Conservation (phyloP, 2,797 vertebrate species). For the Coregonus ussuriensis region DNA sequence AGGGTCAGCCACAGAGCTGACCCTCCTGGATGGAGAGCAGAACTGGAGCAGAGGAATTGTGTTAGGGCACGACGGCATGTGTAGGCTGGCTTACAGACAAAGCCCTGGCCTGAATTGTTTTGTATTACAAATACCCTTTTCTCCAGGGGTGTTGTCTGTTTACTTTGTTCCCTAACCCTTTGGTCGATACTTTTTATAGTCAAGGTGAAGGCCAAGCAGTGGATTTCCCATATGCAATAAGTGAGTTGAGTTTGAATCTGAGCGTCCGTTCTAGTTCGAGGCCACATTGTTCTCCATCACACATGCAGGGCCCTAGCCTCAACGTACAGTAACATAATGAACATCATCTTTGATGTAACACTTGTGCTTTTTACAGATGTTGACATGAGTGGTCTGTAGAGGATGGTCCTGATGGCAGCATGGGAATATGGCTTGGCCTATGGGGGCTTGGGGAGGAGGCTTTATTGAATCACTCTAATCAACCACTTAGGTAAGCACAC, state of each 20-base stretch:
- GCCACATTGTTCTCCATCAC: conserved; percentile 35
- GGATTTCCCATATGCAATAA: conserved; percentile 25
- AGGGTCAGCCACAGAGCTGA: no score
- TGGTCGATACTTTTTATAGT: conserved; percentile 22
- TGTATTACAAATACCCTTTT: neutral
- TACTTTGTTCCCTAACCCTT: conserved; percentile 20
- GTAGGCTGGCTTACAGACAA: conserved; percentile 39
- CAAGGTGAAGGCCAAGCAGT: conserved; percentile 19
- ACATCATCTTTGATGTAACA: conserved; percentile 22
- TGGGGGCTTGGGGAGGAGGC: conserved; percentile 4
- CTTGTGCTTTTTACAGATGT: conserved; percentile 51
- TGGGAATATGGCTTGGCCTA: conserved; percentile 54
- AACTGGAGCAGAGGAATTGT: no score
- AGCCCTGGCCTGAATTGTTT: conserved; percentile 9
- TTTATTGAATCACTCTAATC: conserved; percentile 55
- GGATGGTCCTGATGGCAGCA: conserved; percentile 26
- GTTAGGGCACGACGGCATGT: no score
- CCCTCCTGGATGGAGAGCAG: no score
- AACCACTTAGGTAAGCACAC: conserved; percentile 62
- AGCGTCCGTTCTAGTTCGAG: conserved; percentile 28
- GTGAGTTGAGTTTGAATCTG: conserved; percentile 32
- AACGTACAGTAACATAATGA: conserved; percentile 9
- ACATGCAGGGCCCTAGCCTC: conserved; percentile 20
- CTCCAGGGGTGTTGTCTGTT: neutral
- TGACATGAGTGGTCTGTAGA: conserved; percentile 38